Base-by-base conservation (phyloP, 2,113 vertebrate species). In the Seriola quinqueradiata region DNA sequence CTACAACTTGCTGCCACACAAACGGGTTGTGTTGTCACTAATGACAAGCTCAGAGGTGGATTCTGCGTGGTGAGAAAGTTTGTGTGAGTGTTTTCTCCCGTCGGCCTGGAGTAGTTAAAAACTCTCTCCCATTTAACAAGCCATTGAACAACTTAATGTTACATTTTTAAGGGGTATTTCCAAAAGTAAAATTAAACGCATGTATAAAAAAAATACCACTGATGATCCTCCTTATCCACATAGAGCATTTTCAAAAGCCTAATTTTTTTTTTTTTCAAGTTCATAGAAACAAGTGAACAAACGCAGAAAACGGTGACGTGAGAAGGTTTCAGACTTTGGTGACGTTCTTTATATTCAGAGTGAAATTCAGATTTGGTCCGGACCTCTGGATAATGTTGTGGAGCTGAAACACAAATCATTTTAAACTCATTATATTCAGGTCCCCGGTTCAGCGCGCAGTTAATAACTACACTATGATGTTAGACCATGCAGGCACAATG, bases 361-460 rank as follows among this genome's bases (percentile, higher is more conserved):
- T 38, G 59, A 91, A 74, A 3, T 21, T 5, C 16, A 8, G 0
- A 1, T 6, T 1, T 17, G 66, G 77, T 36, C 3, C 3, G 40
- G 2, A 70, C 0, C 1, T 8, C 5, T 4, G 25, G 48, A 89
- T 52, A 0, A 87, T 12, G 0, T 0, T 0, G 5, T 4, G 0
- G 7, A 90, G 11, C 92, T 94, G 86, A 76, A 92, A 82, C 23
- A 90, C 9, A 75, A 14, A 67, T 16, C 5, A 23, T 38, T 46
- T 48, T 25, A 3, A 66, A 58, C 3, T 6, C 10, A 10, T 67
- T 10, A 61, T 8, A 52, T 23, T 44, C 42, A 69, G 1, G 4
- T 57, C 8, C 28, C 1, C n/a, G 52, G 3, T 58, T 14, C 13
- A 61, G 6, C 8, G 1, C 1, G 2, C 0, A 9, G 21, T 32